Evolutionary conservation across 2,113 vertebrate species (phyloP).

Genomic region (Ictalurus punctatus): DNA sequence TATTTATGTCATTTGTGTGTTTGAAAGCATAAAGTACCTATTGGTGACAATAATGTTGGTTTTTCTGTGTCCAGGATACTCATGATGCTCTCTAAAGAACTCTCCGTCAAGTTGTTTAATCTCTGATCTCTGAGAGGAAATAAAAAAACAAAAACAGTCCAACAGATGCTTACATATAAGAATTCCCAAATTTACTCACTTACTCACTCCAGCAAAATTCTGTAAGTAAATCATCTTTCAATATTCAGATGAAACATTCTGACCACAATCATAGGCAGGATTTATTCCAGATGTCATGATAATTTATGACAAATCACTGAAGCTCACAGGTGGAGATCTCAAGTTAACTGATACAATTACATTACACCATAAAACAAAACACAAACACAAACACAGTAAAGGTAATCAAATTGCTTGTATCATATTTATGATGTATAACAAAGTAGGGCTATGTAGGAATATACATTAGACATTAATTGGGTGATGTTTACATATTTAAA

Average conservation of each 20-base stretch:
- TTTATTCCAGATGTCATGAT: constrained; percentile 43
- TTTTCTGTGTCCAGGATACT: constrained; percentile 74
- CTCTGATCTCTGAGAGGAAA: constrained; percentile 77
- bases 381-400: constrained; percentile 31
- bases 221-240: neutral
- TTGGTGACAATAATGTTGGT: constrained; percentile 85
- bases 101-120: constrained; percentile 84
- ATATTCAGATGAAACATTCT: constrained; percentile 6
- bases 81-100: constrained; percentile 77
- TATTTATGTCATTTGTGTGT: neutral
- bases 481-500: constrained; percentile 18
- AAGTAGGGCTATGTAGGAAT: constrained; percentile 20
- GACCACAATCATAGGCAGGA: neutral
- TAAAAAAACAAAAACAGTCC: constrained; percentile 45
- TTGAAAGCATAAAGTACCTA: constrained; percentile 72
- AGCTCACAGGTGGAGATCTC: constrained; percentile 13
- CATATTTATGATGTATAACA: constrained; percentile 18
- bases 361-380: constrained; percentile 28
- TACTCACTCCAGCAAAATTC: neutral
- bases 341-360: constrained; percentile 14
- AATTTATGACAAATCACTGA: constrained; percentile 40
- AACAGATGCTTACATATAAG: neutral
- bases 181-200: neutral
- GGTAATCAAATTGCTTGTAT: constrained; percentile 20
- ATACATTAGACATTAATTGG: constrained; percentile 23